These are phyloP conservation scores for Eristalinus sepulchralis DNA, from an alignment of 2,888 invertebrate genomes.

Conservation along the genomic window DNA sequence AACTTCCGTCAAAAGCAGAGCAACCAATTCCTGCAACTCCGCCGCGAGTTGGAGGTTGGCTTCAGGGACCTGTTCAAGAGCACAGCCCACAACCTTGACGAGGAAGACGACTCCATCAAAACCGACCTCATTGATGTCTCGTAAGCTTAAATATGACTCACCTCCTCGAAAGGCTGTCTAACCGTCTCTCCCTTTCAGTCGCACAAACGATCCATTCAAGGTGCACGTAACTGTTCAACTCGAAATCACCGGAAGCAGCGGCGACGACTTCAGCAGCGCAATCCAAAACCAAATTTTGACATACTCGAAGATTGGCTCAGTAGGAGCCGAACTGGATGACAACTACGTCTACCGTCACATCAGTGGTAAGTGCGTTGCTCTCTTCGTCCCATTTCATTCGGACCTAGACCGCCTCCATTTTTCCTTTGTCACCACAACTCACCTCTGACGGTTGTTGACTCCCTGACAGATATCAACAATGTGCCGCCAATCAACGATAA, in stretches of 20 bases:
- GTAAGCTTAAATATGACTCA: conserved; percentile 73
- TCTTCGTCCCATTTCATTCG: background rate
- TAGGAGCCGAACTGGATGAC: conserved; percentile 74
- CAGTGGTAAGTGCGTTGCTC: conserved; percentile 75
- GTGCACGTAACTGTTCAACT: conserved; percentile 75
- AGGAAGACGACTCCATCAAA: conserved; percentile 72
- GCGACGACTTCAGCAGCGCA: conserved; percentile 24
- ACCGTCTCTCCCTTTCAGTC: conserved; percentile 67
- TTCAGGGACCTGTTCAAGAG: conserved; percentile 72
- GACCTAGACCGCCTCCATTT: background rate
- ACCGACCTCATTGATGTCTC: conserved; percentile 74
- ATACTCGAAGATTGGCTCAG: conserved; percentile 72
- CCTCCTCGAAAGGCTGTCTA: background rate
- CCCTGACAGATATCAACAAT: conserved; percentile 50
- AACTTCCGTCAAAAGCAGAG: conserved; percentile 67
- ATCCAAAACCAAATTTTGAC: conserved; percentile 68
- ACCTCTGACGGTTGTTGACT: background rate
- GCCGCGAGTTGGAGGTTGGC: conserved; percentile 72
- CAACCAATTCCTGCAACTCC: conserved; percentile 73
- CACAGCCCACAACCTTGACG: conserved; percentile 68
- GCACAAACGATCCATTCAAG: conserved; percentile 75
- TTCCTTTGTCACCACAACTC: background rate
- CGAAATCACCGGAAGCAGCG: conserved; percentile 75
- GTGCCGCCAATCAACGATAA: conserved; percentile 28
- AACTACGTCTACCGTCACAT: conserved; percentile 74